Conservation (phyloP, 2,888 invertebrate species). For the Colletes collaris region DNA sequence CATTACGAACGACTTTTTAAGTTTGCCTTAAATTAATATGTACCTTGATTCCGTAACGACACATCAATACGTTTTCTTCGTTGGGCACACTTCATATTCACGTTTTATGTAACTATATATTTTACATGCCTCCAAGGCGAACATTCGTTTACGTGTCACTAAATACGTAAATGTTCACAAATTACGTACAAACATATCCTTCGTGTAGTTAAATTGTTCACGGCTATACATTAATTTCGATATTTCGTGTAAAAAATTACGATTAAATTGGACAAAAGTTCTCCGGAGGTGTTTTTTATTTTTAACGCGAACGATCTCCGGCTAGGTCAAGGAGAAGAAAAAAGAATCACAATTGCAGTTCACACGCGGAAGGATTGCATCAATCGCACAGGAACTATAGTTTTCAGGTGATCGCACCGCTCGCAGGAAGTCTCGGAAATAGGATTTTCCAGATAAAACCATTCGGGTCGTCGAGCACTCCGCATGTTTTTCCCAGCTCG, state of each 20-base stretch:
- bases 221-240: not conserved
- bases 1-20: not conserved
- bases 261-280: not conserved
- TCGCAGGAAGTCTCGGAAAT: slow-evolving; percentile 23
- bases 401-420: slow-evolving; percentile 27
- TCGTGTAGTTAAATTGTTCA: not conserved
- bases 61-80: slow-evolving; percentile 38
- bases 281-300: not conserved
- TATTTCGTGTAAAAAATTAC: not conserved
- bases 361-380: slow-evolving; percentile 20
- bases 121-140: slow-evolving; percentile 67
- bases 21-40: slow-evolving; percentile 41
- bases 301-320: slow-evolving; percentile 6
- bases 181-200: not conserved
- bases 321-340: not conserved
- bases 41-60: slow-evolving; percentile 47
- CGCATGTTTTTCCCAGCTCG: slow-evolving; percentile 19
- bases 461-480: slow-evolving; percentile 31
- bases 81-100: slow-evolving; percentile 19
- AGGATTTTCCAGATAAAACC: slow-evolving; percentile 40
- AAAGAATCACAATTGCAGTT: slow-evolving; percentile 15
- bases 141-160: slow-evolving; percentile 43
- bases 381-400: slow-evolving; percentile 39
- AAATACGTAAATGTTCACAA: slow-evolving; percentile 16
- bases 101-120: slow-evolving; percentile 18